Evolutionary conservation across 2,113 vertebrate genomes (phyloP).

Genomic region (Agapornis roseicollis): DNA sequence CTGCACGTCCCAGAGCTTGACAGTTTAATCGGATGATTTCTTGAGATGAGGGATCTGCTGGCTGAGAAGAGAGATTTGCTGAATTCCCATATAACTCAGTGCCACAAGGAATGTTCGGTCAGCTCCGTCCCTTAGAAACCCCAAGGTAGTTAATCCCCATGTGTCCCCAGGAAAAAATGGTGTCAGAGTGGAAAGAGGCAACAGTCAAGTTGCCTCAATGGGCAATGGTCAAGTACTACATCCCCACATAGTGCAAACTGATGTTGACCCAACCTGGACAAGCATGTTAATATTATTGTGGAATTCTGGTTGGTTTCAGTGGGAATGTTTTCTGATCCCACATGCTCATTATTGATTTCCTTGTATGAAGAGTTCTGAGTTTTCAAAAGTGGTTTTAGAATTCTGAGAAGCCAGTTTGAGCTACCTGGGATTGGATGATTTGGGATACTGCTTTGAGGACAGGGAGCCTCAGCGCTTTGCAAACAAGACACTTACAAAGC

Average conservation of each 20-base stretch:
- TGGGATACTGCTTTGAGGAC: not conserved
- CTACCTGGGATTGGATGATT: not conserved
- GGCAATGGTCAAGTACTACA: not conserved
- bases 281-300: not conserved
- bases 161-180: not conserved
- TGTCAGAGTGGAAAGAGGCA: not conserved
- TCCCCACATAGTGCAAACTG: not conserved
- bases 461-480: not conserved
- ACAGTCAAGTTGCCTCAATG: not conserved
- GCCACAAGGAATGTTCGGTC: not conserved
- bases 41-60: not conserved
- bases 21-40: not conserved
- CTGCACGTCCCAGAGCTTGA: slow-evolving; percentile 4
- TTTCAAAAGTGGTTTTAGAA: not conserved
- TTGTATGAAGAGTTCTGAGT: not conserved
- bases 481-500: not conserved
- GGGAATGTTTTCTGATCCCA: not conserved
- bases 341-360: not conserved
- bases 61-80: slow-evolving; percentile 33
- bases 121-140: not conserved
- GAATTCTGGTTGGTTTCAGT: not conserved
- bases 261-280: not conserved
- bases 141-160: not conserved
- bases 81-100: slow-evolving; percentile 14
- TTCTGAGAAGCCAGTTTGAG: not conserved